Base-by-base conservation (phyloP, 1,140 invertebrate genomes). In the Scylla paramamosain region DNA sequence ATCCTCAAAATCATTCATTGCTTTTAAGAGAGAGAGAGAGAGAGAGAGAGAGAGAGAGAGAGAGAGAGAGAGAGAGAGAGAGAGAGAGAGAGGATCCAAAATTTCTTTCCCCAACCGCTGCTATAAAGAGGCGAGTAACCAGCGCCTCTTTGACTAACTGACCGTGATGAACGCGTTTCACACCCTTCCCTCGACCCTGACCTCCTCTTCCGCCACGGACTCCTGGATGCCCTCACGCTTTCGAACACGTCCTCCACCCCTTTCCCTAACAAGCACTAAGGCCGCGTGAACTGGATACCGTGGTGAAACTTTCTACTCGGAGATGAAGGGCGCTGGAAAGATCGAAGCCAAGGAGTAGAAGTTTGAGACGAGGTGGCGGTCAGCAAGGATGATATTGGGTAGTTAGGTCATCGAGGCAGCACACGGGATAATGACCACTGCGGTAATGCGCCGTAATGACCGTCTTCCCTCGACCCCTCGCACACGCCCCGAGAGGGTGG, bases 381-480 rank as follows among this genome's bases (percentile, higher is more conserved):
- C 94, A 95, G 94, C 82, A 83, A 25, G 29, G 45, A 39, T 83
- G 32, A 91, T 91, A 95, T 95, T 92, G 94, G 94, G 87, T 92
- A 91, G 92, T 95, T 86, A 88, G 91, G 82, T 92, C 87, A 92
- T 86, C 94, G 94, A 91, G 91, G 94, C 91, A 93, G 91, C 92
- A 92, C 94, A 95, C 94, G 92, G 91, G 94, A 95, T 95, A 95
- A 95, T 95, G 94, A 95, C 94, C 94, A 95, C 92, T 95, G 94
- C 94, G 32, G 94, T 95, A 95, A 95, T 95, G 92, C 94, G 94
- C 31, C 91, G 83, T 95, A 95, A 95, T 95, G 94, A 92, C 91
- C 94, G 32, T 46, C 52, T 88, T 82, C 31, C 28, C 93, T 82
- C 14, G 31, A 28, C 88, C 93, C 20, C 88, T 46, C 77, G 0